phyloP scores from a whole-genome alignment of 2,797 vertebrate species.

The Clarias laeviceps region DNA sequence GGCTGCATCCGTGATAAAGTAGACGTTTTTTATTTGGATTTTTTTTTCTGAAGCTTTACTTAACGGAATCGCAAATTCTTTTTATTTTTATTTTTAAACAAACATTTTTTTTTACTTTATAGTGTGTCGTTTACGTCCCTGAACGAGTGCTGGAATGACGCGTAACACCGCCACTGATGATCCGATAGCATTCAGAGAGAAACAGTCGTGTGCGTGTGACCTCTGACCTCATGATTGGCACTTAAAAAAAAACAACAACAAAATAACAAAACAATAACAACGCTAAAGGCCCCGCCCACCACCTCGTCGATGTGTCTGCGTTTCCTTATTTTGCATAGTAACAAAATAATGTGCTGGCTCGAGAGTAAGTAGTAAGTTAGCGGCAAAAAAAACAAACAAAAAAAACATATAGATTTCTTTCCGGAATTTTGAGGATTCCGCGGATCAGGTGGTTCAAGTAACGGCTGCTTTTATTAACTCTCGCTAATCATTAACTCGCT shows the following conservation, averaged over 20 bases:
- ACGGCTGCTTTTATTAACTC: slow-evolving; percentile 31
- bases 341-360: slow-evolving; percentile 67
- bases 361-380: slow-evolving; percentile 41
- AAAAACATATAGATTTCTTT: background rate
- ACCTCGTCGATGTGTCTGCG: slow-evolving; percentile 39
- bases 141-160: slow-evolving; percentile 4
- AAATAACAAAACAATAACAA: background rate
- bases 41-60: background rate
- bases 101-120: background rate
- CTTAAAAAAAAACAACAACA: slow-evolving; percentile 20
- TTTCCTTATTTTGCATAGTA: slow-evolving; percentile 79
- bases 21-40: background rate
- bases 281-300: slow-evolving; percentile 60
- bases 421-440: slow-evolving; percentile 22
- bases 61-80: background rate
- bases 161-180: background rate
- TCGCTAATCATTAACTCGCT: slow-evolving; percentile 61
- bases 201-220: slow-evolving; percentile 5
- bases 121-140: background rate
- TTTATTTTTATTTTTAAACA: background rate
- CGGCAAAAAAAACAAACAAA: background rate
- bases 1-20: background rate
- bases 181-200: background rate
- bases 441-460: slow-evolving; percentile 47
- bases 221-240: slow-evolving; percentile 59